Evolutionary conservation across 1,140 invertebrate species (phyloP), one percentile per base, ranked within the genome.

Genomic region (Papilio machaon): DNA sequence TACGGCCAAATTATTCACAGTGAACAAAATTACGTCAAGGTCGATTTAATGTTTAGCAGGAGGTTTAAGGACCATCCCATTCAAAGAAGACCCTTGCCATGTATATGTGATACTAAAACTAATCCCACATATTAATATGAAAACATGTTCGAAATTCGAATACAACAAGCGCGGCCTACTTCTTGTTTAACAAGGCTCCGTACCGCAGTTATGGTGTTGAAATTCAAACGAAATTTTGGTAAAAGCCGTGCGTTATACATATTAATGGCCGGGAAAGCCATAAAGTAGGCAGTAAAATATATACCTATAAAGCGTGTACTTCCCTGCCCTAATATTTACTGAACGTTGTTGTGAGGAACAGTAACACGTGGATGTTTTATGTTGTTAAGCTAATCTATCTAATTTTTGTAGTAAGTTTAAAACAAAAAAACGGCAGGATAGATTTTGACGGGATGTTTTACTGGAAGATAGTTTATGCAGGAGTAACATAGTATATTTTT

Each of bases 221-320:
- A 79, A 67, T 79, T 64, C 54, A 64, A 67, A 79, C 58, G 77
- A 79, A 64, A 67, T 79, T 67, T 79, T 79, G 60, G 77, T 47
- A 67, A 67, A 79, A 79, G 38, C 58, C 58, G n/a, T 23, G 77
- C 58, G 77, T 60, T 79, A 79, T 67, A 79, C 58, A 79, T 79
- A 70, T 79, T 67, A 79, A 79, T 67, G 77, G 60, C 77, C 58
- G 77, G 58, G 58, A 67, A 79, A 79, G 60, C 60, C 60, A 79
- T 79, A 79, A 79, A 79, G 43, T 47, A 79, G 38, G 58, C 77
- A 67, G 38, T 67, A 79, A 79, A 79, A 79, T 67, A 38, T 64
- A 47, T 43, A 79, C n/a, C n/a, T n/a, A n/a, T n/a, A n/a, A n/a
- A n/a, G n/a, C n/a, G n/a, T n/a, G 54, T 13, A 58, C 60, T 47